Evolutionary conservation across 2,888 invertebrate genomes (phyloP), one percentile per base, ranked within the genome.

Genomic region (Netelia fuscicornis): DNA sequence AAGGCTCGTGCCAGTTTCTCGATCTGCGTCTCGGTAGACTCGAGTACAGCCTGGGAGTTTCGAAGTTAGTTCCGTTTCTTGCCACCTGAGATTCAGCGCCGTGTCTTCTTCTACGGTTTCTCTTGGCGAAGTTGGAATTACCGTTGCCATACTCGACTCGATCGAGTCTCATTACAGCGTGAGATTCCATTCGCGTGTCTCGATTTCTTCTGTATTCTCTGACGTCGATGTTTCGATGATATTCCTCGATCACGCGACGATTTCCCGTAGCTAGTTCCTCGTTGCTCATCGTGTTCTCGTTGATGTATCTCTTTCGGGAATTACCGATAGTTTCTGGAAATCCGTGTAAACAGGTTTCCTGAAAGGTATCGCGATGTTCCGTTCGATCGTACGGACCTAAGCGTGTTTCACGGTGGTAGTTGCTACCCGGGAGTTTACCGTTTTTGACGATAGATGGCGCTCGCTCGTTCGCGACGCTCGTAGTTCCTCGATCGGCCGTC

Each of bases 1-100:
- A 88, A 81, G 89, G 86, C 70, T 89, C 85, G 42, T n/a, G 48
- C 44, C 71, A 65, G 56, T 82, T 48, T 62, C 62, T 60, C 62
- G 79, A 58, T 23, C 86, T 87, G 76, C 90, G 88, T 52, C 90
- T 88, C 23, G 92, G 92, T 56, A 93, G 74, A 1, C 92, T 93
- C 37, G 91, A 89, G 83, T 91, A 90, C 6, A 88, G 84, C 20
- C 90, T 86, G 58, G 88, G 90, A 79, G 76, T 82, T 8, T 78
- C 65, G 23, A 68, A 82, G 23, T 62, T 48, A 10, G 5, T 37
- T 37, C 37, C 37, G 37, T 74, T 75, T 11, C 58, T n/a, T 1
- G 23, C 52, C 1, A 68, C 6, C 1, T 74, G 76, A 20, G 62
- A 84, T 10, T 80, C 81, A 54, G 70, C 25, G 48, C 72, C 37